Evolutionary conservation across 2,888 invertebrate species (phyloP).

Genomic region (Tetropium fuscum): DNA sequence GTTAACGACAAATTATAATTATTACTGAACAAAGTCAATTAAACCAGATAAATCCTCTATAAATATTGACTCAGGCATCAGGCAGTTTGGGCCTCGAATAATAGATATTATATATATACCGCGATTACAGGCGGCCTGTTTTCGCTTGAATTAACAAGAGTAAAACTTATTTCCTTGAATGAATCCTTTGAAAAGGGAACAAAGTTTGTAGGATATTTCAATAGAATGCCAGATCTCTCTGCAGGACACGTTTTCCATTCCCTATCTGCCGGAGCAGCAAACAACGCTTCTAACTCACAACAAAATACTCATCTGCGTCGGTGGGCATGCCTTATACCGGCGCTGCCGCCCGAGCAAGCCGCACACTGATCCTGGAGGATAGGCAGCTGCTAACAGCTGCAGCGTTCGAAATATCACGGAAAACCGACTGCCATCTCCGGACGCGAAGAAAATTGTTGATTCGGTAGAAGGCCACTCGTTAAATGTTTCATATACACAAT

Average conservation of each 20-base stretch:
- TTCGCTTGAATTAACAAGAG: conserved; percentile 40
- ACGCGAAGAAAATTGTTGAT: too few relatives aligned
- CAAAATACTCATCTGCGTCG: conserved; percentile 49
- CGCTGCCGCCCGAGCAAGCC: not conserved
- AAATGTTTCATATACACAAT: too few relatives aligned
- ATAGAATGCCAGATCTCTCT: conserved; percentile 49
- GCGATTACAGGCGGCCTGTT: conserved; percentile 24
- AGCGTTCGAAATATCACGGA: too few relatives aligned
- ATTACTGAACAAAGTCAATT: conserved; percentile 16
- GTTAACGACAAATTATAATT: conserved; percentile 15
- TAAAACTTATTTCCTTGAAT: conserved; percentile 42
- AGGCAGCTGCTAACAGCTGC: conserved; percentile 5
- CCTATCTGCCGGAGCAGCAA: conserved; percentile 49
- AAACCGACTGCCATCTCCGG: too few relatives aligned
- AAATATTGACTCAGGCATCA: conserved; percentile 7
- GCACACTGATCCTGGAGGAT: conserved; percentile 1
- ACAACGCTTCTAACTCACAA: conserved; percentile 49
- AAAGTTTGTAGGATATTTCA: conserved; percentile 43
- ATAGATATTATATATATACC: conserved; percentile 21
- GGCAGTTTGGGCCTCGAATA: conserved; percentile 1
- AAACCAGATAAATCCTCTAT: conserved; percentile 9
- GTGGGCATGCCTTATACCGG: conserved; percentile 31
- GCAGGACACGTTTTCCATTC: conserved; percentile 55
- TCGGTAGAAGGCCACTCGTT: too few relatives aligned
- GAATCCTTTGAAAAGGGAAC: conserved; percentile 39